phyloP scores from a whole-genome alignment of 1,140 invertebrate genomes.

The Halyomorpha halys region DNA sequence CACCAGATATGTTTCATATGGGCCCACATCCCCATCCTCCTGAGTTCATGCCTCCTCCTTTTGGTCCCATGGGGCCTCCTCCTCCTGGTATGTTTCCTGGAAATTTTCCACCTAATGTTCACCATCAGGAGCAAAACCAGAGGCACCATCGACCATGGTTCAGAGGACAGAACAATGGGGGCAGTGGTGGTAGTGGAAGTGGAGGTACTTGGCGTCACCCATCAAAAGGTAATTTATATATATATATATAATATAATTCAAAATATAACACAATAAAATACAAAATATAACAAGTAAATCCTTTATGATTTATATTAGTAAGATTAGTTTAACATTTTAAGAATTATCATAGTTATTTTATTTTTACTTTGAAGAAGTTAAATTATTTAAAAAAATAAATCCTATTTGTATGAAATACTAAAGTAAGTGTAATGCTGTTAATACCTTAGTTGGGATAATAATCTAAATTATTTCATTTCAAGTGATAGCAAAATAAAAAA shows the following conservation, averaged over 20 bases:
- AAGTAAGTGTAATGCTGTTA: too few relatives aligned
- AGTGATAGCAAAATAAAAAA: too few relatives aligned
- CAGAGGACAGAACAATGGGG: slow-evolving; percentile 8
- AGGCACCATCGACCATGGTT: slow-evolving; percentile 23
- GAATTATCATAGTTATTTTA: not conserved
- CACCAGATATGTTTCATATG: slow-evolving; percentile 22
- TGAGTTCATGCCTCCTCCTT: not conserved
- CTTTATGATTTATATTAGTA: too few relatives aligned
- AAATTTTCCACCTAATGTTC: not conserved
- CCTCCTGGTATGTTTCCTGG: not conserved
- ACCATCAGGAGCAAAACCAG: slow-evolving; percentile 12
- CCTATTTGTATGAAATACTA: too few relatives aligned
- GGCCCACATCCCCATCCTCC: slow-evolving; percentile 12
- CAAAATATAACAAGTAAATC: too few relatives aligned
- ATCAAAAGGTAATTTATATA: slow-evolving; percentile 2
- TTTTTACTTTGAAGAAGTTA: not conserved
- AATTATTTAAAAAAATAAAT: too few relatives aligned
- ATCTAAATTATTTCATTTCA: too few relatives aligned
- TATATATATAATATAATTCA: too few relatives aligned
- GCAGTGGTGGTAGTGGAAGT: slow-evolving; percentile 16
- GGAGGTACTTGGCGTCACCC: slow-evolving; percentile 22
- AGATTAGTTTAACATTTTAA: too few relatives aligned
- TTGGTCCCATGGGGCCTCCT: not conserved
- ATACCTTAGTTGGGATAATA: too few relatives aligned
- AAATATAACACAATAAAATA: too few relatives aligned